Percentiles rank a stretch among this genome's conserved stretches.
phyloP scores from a whole-genome alignment of 2,888 invertebrate species.

The Apantesis nais region DNA sequence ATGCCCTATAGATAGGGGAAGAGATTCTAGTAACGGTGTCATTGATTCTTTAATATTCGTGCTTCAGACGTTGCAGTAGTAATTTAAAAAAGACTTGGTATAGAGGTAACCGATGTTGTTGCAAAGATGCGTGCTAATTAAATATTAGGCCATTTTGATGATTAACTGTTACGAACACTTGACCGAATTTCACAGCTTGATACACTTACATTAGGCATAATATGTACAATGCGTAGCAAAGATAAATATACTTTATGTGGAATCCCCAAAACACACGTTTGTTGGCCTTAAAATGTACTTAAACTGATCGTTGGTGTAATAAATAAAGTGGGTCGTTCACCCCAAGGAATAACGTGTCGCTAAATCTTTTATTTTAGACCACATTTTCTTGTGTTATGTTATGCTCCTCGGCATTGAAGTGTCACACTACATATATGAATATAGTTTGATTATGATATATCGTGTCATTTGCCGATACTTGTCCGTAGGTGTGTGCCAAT shows the following conservation, averaged over 20 bases:
- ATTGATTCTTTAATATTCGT: not conserved
- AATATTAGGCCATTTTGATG: not conserved
- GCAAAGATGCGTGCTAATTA: not conserved
- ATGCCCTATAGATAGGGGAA: slow-evolving; percentile 16
- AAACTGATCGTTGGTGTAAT: not conserved
- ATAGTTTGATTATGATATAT: slow-evolving; percentile 16
- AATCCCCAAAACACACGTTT: not conserved
- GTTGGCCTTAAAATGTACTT: not conserved
- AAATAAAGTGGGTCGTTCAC: not conserved
- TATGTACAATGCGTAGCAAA: not conserved
- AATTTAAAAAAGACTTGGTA: not conserved
- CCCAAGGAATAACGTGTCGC: not conserved
- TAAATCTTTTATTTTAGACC: slow-evolving; percentile 2
- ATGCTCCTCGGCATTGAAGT: slow-evolving; percentile 10
- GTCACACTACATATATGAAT: slow-evolving; percentile 6
- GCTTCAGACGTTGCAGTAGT: not conserved
- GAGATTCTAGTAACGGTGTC: slow-evolving; percentile 4
- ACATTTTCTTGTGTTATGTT: not conserved
- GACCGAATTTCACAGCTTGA: not conserved
- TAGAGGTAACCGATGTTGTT: not conserved
- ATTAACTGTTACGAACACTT: not conserved
- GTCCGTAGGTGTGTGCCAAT: slow-evolving; percentile 5
- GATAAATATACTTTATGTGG: not conserved
- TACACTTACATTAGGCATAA: not conserved
- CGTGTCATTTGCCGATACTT: slow-evolving; percentile 8